These are phyloP conservation scores for Atrichornis clamosus DNA, from an alignment of 2,113 vertebrate genomes.

Conservation along the genomic window DNA sequence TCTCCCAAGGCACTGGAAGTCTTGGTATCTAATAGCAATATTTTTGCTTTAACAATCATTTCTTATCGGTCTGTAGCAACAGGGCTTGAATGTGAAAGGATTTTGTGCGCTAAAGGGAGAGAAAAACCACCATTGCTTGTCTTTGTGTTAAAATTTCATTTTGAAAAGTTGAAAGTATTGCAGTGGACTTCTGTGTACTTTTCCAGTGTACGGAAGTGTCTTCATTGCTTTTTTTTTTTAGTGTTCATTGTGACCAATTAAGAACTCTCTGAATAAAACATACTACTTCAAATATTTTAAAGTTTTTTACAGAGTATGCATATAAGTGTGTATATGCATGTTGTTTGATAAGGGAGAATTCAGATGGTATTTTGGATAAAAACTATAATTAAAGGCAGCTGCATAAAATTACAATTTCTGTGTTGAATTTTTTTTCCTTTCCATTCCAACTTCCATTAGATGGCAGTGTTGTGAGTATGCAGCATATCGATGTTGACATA, in stretches of 20 bases:
- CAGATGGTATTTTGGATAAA: background rate
- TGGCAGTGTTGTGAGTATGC: background rate
- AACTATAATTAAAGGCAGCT: background rate
- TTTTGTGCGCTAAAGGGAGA: background rate
- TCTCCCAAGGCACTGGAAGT: background rate
- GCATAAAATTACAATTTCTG: background rate
- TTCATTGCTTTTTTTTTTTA: background rate
- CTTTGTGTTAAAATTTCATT: background rate
- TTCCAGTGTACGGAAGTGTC: background rate
- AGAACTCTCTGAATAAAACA: background rate
- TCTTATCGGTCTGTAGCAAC: conserved; percentile 35
- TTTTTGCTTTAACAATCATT: conserved; percentile 61
- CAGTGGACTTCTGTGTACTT: background rate
- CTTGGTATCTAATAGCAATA: background rate
- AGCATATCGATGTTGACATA: background rate
- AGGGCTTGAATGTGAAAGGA: background rate
- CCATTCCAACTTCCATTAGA: background rate
- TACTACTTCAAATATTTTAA: background rate
- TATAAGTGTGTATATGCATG: background rate
- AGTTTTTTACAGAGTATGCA: background rate
- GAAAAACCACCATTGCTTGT: background rate
- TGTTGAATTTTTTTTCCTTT: background rate
- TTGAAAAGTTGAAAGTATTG: background rate
- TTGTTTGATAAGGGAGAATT: background rate
- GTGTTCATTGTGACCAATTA: background rate